A percentile compares a stretch with the other conserved stretches of the same genome.
phyloP scores from a whole-genome alignment of 2,888 invertebrate species.

The Philereme transversata region DNA sequence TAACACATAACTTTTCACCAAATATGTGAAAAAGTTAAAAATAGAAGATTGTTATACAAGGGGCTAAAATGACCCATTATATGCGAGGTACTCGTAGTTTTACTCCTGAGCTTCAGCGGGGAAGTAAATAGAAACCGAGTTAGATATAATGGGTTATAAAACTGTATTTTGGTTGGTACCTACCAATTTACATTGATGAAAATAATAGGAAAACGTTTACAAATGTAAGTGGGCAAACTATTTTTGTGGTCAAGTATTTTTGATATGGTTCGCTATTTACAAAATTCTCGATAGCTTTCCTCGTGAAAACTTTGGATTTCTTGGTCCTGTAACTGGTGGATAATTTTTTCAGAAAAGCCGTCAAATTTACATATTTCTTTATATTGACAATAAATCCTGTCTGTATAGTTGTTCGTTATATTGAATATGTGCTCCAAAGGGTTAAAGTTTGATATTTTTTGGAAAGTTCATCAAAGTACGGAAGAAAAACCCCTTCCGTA shows the following conservation, averaged over 20 bases:
- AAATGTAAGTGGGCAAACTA: not conserved
- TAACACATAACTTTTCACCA: too few relatives aligned
- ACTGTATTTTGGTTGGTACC: not conserved
- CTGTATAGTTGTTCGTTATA: not conserved
- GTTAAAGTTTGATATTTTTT: too few relatives aligned
- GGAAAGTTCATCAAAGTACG: not conserved
- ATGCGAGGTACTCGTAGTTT: too few relatives aligned
- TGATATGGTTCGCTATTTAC: not conserved
- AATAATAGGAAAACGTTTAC: not conserved
- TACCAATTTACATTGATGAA: not conserved
- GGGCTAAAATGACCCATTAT: too few relatives aligned
- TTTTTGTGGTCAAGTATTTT: not conserved
- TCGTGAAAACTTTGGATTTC: constrained; percentile 11
- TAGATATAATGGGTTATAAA: not conserved
- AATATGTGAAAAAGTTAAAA: too few relatives aligned
- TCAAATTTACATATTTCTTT: constrained; percentile 1
- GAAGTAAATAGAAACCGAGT: too few relatives aligned
- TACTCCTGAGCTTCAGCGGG: too few relatives aligned
- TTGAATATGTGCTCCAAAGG: too few relatives aligned
- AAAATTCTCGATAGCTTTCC: constrained; percentile 3
- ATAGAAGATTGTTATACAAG: too few relatives aligned
- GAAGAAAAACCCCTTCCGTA: not conserved
- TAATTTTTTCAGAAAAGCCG: not conserved
- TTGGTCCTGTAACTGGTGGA: constrained; percentile 5
- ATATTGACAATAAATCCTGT: not conserved